Evolutionary conservation across 2,113 vertebrate genomes (phyloP).

Genomic region (Cyphomyrus discorhynchus): DNA sequence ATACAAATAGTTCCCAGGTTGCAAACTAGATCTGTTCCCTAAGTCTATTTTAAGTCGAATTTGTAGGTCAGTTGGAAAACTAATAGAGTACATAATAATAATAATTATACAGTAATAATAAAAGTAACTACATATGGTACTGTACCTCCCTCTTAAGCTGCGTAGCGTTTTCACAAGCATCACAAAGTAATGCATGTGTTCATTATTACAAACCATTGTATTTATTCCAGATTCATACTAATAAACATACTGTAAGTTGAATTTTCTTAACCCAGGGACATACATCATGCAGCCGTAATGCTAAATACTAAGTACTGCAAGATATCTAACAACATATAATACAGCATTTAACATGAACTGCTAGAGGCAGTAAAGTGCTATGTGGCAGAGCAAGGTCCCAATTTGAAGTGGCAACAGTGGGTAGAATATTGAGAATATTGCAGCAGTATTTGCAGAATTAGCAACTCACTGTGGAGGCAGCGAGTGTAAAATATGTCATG

Average conservation of each 20-base stretch:
- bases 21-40: neutral
- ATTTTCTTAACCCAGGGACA: neutral
- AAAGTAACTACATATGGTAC: no score
- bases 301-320: neutral
- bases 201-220: no score
- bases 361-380: neutral
- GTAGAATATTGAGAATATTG: neutral
- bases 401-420: neutral
- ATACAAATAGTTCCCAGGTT: neutral
- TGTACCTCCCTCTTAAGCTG: no score
- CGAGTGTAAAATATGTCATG: neutral
- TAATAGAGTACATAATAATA: no score
- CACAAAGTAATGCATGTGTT: no score
- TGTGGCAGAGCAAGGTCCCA: neutral
- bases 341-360: neutral
- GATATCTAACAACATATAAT: neutral
- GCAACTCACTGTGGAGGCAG: neutral
- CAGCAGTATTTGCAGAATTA: neutral
- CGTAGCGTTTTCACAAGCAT: no score
- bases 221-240: neutral
- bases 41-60: neutral
- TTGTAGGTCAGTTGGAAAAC: neutral
- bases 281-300: neutral
- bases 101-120: no score
- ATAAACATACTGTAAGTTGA: neutral